Evolutionary conservation across 2,888 invertebrate species (phyloP).

Genomic region (Meloe dianella): DNA sequence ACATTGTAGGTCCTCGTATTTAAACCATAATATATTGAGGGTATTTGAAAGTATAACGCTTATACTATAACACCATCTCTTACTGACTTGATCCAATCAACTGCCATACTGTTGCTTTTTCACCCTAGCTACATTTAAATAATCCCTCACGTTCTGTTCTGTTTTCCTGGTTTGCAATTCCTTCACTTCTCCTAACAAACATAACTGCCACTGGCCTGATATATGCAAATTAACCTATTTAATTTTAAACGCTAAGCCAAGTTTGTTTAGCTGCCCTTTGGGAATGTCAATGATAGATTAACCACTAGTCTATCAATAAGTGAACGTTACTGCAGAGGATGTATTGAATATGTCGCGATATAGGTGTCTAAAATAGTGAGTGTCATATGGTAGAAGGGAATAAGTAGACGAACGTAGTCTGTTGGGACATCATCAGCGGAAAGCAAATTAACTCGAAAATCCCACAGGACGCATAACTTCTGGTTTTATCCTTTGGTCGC

Average conservation of each 20-base stretch:
- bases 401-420: slow-evolving; percentile 36
- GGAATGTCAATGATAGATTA: slow-evolving; percentile 1
- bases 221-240: slow-evolving; percentile 15
- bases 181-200: background rate
- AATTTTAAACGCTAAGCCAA: slow-evolving; percentile 5
- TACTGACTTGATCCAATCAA: background rate
- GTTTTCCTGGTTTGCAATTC: background rate
- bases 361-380: slow-evolving; percentile 16
- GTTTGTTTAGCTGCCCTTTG: slow-evolving; percentile 13
- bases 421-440: slow-evolving; percentile 58
- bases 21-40: slow-evolving; percentile 5
- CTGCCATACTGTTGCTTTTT: slow-evolving; percentile 4
- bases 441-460: slow-evolving; percentile 57
- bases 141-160: slow-evolving; percentile 4
- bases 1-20: background rate
- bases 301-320: slow-evolving; percentile 28
- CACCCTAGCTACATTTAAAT: background rate
- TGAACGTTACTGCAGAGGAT: slow-evolving; percentile 23
- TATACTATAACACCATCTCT: background rate
- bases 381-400: slow-evolving; percentile 38
- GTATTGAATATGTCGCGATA: slow-evolving; percentile 9
- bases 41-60: background rate
- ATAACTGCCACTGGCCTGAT: slow-evolving; percentile 7
- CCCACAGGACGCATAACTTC: slow-evolving; percentile 56
- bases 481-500: slow-evolving; percentile 56